Base-by-base conservation (phyloP, 2,797 vertebrate species). In the Paratrypauchen microcephalus region DNA sequence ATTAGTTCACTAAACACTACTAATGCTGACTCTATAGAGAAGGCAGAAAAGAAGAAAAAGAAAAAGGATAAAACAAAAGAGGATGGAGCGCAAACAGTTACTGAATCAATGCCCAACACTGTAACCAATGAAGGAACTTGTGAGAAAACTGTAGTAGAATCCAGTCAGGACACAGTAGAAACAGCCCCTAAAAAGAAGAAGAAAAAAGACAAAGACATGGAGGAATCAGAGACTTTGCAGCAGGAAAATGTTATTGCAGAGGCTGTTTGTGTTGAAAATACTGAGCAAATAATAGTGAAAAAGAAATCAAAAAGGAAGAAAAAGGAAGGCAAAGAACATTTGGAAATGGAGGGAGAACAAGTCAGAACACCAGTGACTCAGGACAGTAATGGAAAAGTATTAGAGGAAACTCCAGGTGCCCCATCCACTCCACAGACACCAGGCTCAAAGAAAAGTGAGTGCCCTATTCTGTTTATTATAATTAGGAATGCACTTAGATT, bases 371-470 rank as follows among this genome's bases (percentile, higher is more conserved):
- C 50, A n/a, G 61, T 45, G 13, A 39, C 64, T 16, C 15, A 19
- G 0, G 60, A 83, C 47, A 63, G 13, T 19, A 1, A 12, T 13
- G 18, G 30, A 24, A 23, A 60, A 4, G 19, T 36, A 36, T 18
- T 18, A n/a, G 58, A 60, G 19, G 58, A 60, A 36, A 23, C 58
- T 36, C 30, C 28, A 60, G 58, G 36, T 36, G 18, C 68, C 73
- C 77, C 58, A 18, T 7, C 61, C 1, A 7, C 15, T 28, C 39
- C 36, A 2, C 78, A 79, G 18, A 72, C 79, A 1, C 52, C 65
- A 3, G 24, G 24, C 73, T 75, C 70, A 39, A 88, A 91, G 78
- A 93, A 90, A 88, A 92, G 93, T 94, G 76, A 85, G 92, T 81
- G 11, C 26, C 30, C 41, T 15, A 45, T 45, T 45, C 3, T 45